Conservation (phyloP, 2,888 invertebrate genomes). For the Dinocampus coccinellae region DNA sequence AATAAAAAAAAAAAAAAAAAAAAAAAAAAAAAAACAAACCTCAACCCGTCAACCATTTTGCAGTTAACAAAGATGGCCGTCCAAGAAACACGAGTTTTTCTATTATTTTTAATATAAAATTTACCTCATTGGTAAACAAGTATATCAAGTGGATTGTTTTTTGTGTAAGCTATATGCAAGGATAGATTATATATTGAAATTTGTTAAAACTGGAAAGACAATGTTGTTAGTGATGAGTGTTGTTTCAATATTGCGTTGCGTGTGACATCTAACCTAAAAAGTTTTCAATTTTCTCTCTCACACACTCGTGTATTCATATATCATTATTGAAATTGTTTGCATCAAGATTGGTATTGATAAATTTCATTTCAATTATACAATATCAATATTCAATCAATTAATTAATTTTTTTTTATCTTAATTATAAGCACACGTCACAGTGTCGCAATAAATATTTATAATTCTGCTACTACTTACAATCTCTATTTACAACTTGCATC, state of each 20-base stretch:
- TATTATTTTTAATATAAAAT: constrained; percentile 50
- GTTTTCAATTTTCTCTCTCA: background rate
- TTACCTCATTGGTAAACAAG: constrained; percentile 42
- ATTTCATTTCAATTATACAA: background rate
- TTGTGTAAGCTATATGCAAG: constrained; percentile 26
- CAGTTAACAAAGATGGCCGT: constrained; percentile 58
- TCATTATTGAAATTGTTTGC: background rate
- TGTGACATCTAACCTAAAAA: constrained; percentile 58
- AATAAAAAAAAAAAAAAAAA: constrained; percentile 27
- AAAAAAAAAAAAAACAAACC: constrained; percentile 32
- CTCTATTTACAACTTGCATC: background rate
- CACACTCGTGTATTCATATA: background rate
- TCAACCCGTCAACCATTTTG: constrained; percentile 53
- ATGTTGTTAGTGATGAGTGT: constrained; percentile 18
- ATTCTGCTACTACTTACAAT: background rate
- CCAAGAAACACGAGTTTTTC: constrained; percentile 54
- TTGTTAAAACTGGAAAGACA: constrained; percentile 12
- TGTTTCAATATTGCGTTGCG: constrained; percentile 39
- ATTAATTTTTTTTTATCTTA: background rate
- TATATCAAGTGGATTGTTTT: constrained; percentile 39
- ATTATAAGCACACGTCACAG: background rate
- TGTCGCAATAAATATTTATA: constrained; percentile 4
- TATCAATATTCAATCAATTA: background rate
- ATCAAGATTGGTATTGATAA: background rate
- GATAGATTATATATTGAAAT: constrained; percentile 1